phyloP scores from a whole-genome alignment of 92 coral and sea anemone species.

The Virgularia gustaviana region DNA sequence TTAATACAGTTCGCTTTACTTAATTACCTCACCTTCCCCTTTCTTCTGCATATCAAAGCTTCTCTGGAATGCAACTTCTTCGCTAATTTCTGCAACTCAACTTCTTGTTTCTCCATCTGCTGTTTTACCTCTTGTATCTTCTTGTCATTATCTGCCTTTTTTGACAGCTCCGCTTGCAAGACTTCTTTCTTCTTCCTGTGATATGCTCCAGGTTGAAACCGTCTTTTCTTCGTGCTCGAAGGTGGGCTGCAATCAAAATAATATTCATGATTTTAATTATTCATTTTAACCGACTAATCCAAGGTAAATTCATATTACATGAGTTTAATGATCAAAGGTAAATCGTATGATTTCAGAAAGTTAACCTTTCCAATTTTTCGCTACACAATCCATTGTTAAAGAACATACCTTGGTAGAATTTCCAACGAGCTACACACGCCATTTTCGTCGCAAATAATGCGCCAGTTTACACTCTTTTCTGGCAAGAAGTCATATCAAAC shows the following conservation, averaged over 20 bases:
- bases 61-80: slow-evolving; percentile 30
- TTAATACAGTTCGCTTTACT: no score
- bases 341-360: slow-evolving; percentile 31
- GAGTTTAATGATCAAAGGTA: not conserved
- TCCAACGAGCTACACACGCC: not conserved
- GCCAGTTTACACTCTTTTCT: no score
- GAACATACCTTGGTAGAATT: not conserved
- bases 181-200: slow-evolving; percentile 24
- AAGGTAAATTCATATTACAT: not conserved
- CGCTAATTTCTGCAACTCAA: slow-evolving; percentile 22
- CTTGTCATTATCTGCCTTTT: slow-evolving; percentile 35
- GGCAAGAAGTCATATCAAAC: no score
- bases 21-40: slow-evolving; percentile 25
- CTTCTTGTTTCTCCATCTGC: slow-evolving; percentile 31
- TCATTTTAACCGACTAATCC: not conserved
- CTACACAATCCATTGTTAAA: no score
- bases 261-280: not conserved
- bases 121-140: slow-evolving; percentile 24
- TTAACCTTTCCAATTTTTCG: no score
- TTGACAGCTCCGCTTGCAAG: slow-evolving; percentile 14
- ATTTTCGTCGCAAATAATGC: no score
- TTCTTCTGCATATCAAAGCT: slow-evolving; percentile 38
- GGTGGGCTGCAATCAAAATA: not conserved
- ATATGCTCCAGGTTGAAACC: slow-evolving; percentile 31
- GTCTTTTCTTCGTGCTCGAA: slow-evolving; percentile 31